A percentile compares a stretch with the other conserved stretches of the same genome.
phyloP scores from a whole-genome alignment of 2,113 vertebrate genomes.

The Bos taurus region ARS-UCD2.0 NC_037357.1:16021001-16021500 shows the following conservation, averaged over 20 bases:
- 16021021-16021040: neutral
- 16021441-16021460: neutral
- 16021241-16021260: neutral
- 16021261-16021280: neutral
- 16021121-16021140: neutral
- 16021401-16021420: neutral
- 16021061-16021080: neutral
- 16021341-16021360: neutral
- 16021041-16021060: slow-evolving; percentile 14
- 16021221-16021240: slow-evolving; percentile 15
- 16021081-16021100: neutral
- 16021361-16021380: neutral
- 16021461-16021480: neutral
- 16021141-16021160: neutral
- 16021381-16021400: neutral
- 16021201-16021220: neutral
- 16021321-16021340: neutral
- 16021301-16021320: slow-evolving; percentile 2
- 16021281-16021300: neutral
- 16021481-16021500: neutral
- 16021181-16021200: neutral
- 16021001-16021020: neutral
- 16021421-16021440: neutral
- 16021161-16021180: neutral
- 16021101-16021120: neutral